These are phyloP conservation scores for Drosophila algonquin DNA, from an alignment of 2,888 invertebrate species.

Conservation along the genomic window DNA sequence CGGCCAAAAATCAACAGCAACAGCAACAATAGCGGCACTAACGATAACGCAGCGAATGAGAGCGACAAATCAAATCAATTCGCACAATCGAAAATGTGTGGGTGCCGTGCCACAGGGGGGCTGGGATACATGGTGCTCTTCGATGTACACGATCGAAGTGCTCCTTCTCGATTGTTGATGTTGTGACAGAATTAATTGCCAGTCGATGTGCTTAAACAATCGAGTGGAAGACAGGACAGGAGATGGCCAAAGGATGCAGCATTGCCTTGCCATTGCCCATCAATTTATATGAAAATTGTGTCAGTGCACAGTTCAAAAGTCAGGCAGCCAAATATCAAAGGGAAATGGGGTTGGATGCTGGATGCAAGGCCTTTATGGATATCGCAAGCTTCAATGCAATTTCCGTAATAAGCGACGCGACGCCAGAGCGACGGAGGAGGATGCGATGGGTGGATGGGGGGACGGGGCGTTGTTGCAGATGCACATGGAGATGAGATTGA, in stretches of 20 bases:
- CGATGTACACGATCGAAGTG: not conserved
- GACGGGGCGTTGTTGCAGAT: not conserved
- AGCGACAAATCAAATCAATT: conserved; percentile 12
- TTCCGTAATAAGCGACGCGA: conserved; percentile 60
- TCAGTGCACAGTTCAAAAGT: conserved; percentile 36
- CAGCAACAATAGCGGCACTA: conserved; percentile 5
- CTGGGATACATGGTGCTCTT: too few relatives aligned
- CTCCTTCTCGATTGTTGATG: not conserved
- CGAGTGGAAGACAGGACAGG: conserved; percentile 5
- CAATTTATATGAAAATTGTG: conserved; percentile 42
- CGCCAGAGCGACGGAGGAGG: conserved; percentile 1
- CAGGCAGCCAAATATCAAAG: conserved; percentile 43
- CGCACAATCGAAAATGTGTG: not conserved
- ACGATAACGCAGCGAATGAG: conserved; percentile 6
- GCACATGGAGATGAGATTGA: conserved; percentile 31
- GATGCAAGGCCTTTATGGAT: conserved; percentile 38
- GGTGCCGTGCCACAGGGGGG: not conserved
- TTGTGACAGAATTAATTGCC: conserved; percentile 29
- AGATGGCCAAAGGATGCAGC: conserved; percentile 4
- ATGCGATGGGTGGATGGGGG: not conserved
- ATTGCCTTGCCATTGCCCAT: conserved; percentile 8
- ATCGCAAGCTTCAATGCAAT: conserved; percentile 70
- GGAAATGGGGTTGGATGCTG: conserved; percentile 60
- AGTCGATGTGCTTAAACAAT: conserved; percentile 24
- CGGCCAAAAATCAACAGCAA: conserved; percentile 32